These are phyloP conservation scores for Sarcophaga carnaria DNA, from an alignment of 2,888 invertebrate genomes.

Conservation along the genomic window DNA sequence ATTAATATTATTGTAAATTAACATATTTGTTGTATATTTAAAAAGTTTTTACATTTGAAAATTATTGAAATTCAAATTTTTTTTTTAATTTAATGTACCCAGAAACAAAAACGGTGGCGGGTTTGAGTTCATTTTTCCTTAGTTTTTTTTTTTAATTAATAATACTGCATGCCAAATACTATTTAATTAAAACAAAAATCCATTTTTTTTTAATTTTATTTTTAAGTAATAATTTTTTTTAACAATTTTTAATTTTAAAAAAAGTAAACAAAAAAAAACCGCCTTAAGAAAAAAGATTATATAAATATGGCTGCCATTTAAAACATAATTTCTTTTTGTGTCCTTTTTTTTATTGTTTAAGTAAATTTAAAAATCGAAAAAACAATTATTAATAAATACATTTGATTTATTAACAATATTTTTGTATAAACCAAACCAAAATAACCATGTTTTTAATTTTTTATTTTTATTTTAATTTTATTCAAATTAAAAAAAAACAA, in stretches of 20 bases:
- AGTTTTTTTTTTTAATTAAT: neutral
- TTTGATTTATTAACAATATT: conserved; percentile 67
- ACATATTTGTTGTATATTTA: conserved; percentile 58
- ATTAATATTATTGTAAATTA: conserved; percentile 65
- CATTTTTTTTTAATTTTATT: conserved; percentile 44
- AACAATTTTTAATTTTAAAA: conserved; percentile 29
- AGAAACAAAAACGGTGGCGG: conserved; percentile 67
- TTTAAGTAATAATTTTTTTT: conserved; percentile 52
- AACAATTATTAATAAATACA: conserved; percentile 64
- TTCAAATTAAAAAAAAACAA: conserved; percentile 31
- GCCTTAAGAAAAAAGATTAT: conserved; percentile 33
- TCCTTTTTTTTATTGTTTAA: conserved; percentile 60
- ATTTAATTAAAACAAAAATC: neutral
- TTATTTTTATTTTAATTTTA: neutral
- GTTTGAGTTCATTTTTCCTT: conserved; percentile 17
- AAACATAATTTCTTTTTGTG: conserved; percentile 25
- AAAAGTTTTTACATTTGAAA: conserved; percentile 29
- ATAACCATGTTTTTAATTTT: conserved; percentile 58
- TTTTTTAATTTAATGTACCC: conserved; percentile 24
- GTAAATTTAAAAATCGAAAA: conserved; percentile 56
- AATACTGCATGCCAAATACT: conserved; percentile 59
- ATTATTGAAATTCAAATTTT: conserved; percentile 38
- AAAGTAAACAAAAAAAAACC: conserved; percentile 60
- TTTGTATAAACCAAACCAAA: conserved; percentile 62
- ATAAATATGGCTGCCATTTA: conserved; percentile 68